Conservation (phyloP, 2,113 vertebrate species). For the Mobula birostris region DNA sequence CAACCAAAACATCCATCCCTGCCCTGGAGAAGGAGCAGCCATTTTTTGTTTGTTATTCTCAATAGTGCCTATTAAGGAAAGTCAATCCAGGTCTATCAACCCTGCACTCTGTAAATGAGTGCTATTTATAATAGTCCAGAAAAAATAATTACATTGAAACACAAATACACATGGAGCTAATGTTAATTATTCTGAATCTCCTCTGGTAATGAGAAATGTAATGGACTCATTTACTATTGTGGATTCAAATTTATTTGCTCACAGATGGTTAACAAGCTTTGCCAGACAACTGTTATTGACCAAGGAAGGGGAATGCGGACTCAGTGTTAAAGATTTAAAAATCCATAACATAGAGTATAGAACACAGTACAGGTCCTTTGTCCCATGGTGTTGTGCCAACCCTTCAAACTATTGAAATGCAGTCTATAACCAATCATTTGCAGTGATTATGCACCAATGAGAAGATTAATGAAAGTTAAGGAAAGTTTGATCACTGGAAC, state of each 20-base stretch:
- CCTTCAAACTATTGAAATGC: too few relatives aligned
- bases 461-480: too few relatives aligned
- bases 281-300: neutral
- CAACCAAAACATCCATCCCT: too few relatives aligned
- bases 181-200: neutral
- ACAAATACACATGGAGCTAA: neutral
- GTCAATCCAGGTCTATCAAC: neutral
- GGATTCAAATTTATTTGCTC: conserved; percentile 15
- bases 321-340: neutral
- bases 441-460: too few relatives aligned
- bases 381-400: too few relatives aligned
- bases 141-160: neutral
- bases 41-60: neutral
- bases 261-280: neutral
- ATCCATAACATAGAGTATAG: neutral
- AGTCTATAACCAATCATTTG: too few relatives aligned
- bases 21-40: too few relatives aligned
- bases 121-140: neutral
- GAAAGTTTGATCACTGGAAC: too few relatives aligned
- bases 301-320: neutral
- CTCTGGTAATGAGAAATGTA: neutral
- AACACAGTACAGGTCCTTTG: too few relatives aligned
- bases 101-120: neutral
- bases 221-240: neutral
- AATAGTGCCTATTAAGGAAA: neutral